Base-by-base conservation (phyloP, 2,888 invertebrate species). In the Drosophila multiciliata region DNA sequence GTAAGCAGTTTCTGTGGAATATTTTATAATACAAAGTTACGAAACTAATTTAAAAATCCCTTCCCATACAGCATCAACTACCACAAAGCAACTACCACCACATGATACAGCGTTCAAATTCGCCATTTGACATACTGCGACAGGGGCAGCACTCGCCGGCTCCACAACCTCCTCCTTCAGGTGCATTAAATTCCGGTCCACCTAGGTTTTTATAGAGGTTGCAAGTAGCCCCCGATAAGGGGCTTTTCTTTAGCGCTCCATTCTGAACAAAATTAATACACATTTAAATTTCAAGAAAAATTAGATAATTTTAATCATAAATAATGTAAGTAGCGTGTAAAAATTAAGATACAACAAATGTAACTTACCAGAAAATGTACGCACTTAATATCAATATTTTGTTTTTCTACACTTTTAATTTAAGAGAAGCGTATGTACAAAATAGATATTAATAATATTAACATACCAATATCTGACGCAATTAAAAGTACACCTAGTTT, bases 191-290 rank as follows among this genome's bases (percentile, higher is more conserved):
- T 90, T 91, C 93, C 74, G 92, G 92, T 80, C 92, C 92, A 88
- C 93, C 93, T 83, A 91, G 93, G 85, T 93, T 92, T 90, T 93
- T 93, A 93, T 93, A 93, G 92, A 93, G 91, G 90, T 91, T 93
- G 91, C 89, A 90, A 89, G 91, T 93, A 91, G 93, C 92, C 91
- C 92, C 92, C 88, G 92, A 93, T 82, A 91, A 91, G 90, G 92
- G 92, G 89, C 90, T 92, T 87, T 92, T 92, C 91, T 92, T 93
- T 91, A 92, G 91, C 91, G 92, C 91, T 91, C 93, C 92, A 91
- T 93, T 93, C 89, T 92, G 89, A 92, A 88, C 76, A 81, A 82
- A 73, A 71, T 77, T 68, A 79, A 49, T 50, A 20, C 23, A 50
- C 9, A 29, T 32, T 57, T 17, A n/a, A 55, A 67, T 50, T 52